These are phyloP conservation scores for Lasius platythorax DNA, from an alignment of 2,888 invertebrate genomes.

Conservation along the genomic window DNA sequence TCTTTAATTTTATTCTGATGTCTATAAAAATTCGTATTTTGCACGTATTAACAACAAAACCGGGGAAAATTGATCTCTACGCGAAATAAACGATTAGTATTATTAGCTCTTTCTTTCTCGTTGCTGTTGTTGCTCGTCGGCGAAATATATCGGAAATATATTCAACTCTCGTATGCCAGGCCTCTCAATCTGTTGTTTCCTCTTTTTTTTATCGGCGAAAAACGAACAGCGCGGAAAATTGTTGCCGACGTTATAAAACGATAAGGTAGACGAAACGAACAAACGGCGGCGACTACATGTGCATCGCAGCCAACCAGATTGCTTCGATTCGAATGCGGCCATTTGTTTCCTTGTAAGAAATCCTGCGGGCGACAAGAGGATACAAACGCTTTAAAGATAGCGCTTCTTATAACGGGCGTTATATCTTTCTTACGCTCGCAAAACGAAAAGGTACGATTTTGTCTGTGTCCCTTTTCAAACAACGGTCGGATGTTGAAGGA, in stretches of 20 bases:
- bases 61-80: constrained; percentile 10
- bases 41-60: not conserved
- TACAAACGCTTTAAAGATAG: constrained; percentile 43
- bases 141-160: constrained; percentile 28
- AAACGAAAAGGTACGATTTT: constrained; percentile 1
- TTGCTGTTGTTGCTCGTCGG: constrained; percentile 12
- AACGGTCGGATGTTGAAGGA: not conserved
- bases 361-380: constrained; percentile 28
- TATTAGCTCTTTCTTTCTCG: constrained; percentile 33
- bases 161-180: constrained; percentile 14
- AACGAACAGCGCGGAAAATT: constrained; percentile 33
- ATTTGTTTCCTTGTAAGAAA: constrained; percentile 48
- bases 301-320: constrained; percentile 7
- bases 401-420: constrained; percentile 18
- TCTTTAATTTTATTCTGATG: constrained; percentile 2
- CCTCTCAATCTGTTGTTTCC: not conserved
- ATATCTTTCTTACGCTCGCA: constrained; percentile 16
- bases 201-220: constrained; percentile 10
- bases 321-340: constrained; percentile 22
- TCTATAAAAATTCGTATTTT: constrained; percentile 6
- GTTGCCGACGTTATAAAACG: constrained; percentile 26
- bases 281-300: not conserved
- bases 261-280: constrained; percentile 24
- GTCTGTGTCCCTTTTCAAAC: not conserved
- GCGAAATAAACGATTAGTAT: constrained; percentile 34